Percentiles rank a stretch among this genome's conserved stretches.
phyloP scores from a whole-genome alignment of 53 echinoderm and acorn worm genomes.

The Zoroaster sp. region DNA sequence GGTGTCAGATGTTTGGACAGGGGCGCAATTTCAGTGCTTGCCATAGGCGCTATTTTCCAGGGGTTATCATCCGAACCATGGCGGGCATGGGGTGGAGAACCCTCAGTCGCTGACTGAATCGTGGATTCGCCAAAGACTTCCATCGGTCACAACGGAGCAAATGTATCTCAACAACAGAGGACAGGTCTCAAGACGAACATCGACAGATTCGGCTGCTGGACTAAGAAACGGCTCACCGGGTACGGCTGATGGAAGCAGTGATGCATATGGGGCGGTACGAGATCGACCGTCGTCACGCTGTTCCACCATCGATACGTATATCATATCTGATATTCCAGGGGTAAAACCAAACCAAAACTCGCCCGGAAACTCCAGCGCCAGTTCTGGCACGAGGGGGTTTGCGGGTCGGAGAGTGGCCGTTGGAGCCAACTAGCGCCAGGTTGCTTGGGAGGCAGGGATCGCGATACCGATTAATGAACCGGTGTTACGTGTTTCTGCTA shows the following conservation, averaged over 20 bases:
- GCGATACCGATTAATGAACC: conserved; percentile 66
- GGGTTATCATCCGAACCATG: not conserved
- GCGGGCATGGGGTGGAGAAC: not conserved
- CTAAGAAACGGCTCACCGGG: not conserved
- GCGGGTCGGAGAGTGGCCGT: not conserved
- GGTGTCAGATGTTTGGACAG: too few relatives aligned
- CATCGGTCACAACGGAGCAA: conserved; percentile 54
- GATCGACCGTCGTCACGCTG: conserved; percentile 79
- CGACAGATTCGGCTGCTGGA: not conserved
- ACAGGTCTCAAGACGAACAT: not conserved
- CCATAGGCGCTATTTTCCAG: too few relatives aligned
- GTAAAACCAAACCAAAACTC: not conserved
- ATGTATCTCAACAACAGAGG: conserved; percentile 31
- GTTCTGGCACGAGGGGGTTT: not conserved
- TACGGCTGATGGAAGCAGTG: not conserved
- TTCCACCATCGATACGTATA: conserved; percentile 89
- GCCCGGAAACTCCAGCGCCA: not conserved
- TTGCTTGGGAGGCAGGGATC: conserved; percentile 70
- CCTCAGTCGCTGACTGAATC: not conserved
- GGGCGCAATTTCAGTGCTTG: too few relatives aligned
- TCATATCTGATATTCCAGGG: conserved; percentile 62
- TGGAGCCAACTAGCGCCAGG: conserved; percentile 17
- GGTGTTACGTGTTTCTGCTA: conserved; percentile 54
- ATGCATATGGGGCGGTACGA: not conserved
- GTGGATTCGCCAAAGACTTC: conserved; percentile 35